A percentile compares a stretch with the other conserved stretches of the same genome.
These are phyloP conservation scores for Dinoponera quadriceps DNA, from an alignment of 1,140 invertebrate species.

Conservation along the genomic window DNA sequence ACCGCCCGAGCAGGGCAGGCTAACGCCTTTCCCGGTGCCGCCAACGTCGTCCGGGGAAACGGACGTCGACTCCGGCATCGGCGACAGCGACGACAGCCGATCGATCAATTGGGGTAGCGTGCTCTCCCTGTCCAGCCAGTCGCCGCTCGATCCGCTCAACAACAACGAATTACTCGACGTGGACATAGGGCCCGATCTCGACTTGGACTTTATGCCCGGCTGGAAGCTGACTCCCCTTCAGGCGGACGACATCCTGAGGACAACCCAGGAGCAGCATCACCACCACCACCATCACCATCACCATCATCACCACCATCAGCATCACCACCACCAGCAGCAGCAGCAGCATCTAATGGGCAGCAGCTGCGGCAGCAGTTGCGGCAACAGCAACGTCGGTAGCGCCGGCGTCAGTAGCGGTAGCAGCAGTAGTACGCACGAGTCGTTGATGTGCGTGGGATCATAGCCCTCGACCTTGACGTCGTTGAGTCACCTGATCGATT, in stretches of 20 bases:
- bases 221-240: slow-evolving; percentile 89
- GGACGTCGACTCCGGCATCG: slow-evolving; percentile 91
- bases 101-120: slow-evolving; percentile 96
- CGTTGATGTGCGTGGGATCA: slow-evolving; percentile 85
- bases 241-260: slow-evolving; percentile 89
- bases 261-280: slow-evolving; percentile 78
- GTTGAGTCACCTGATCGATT: slow-evolving; percentile 84
- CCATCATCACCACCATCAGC: slow-evolving; percentile 63
- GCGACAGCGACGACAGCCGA: slow-evolving; percentile 91
- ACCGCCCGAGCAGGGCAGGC: slow-evolving; percentile 86
- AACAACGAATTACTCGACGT: slow-evolving; percentile 90
- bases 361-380: slow-evolving; percentile 59
- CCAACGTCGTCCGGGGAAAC: slow-evolving; percentile 85
- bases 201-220: slow-evolving; percentile 88
- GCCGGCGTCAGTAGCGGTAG: slow-evolving; percentile 65
- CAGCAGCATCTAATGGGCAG: slow-evolving; percentile 38
- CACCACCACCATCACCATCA: slow-evolving; percentile 70
- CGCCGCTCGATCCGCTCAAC: slow-evolving; percentile 93
- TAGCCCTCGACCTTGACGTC: slow-evolving; percentile 83
- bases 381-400: slow-evolving; percentile 70
- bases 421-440: slow-evolving; percentile 83
- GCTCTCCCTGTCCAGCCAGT: slow-evolving; percentile 93
- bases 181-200: slow-evolving; percentile 86
- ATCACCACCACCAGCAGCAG: slow-evolving; percentile 61
- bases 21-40: slow-evolving; percentile 87